phyloP scores from a whole-genome alignment of 2,888 invertebrate genomes.

The Leptodirus hochenwartii region DNA sequence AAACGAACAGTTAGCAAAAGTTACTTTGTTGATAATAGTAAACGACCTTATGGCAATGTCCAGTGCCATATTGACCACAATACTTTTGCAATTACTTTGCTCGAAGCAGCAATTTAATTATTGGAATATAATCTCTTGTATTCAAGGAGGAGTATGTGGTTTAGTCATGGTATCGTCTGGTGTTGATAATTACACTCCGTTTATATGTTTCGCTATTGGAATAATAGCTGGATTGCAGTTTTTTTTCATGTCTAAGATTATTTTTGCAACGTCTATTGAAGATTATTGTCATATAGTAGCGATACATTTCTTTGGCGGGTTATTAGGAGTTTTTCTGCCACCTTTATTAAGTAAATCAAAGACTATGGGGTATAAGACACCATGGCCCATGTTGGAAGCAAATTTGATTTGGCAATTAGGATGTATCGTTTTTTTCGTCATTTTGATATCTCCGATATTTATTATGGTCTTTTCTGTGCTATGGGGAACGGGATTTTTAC shows the following conservation, averaged over 20 bases:
- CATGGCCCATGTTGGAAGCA: too few relatives aligned
- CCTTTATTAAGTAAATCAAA: too few relatives aligned
- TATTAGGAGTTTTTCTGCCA: slow-evolving; percentile 20
- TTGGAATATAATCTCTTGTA: slow-evolving; percentile 22
- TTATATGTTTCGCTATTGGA: slow-evolving; percentile 17
- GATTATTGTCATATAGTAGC: slow-evolving; percentile 25
- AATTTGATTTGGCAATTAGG: too few relatives aligned
- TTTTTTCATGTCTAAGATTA: slow-evolving; percentile 16
- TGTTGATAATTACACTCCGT: slow-evolving; percentile 19
- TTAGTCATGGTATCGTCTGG: slow-evolving; percentile 21
- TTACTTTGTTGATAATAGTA: too few relatives aligned
- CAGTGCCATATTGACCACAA: slow-evolving; percentile 11
- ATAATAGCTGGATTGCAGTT: slow-evolving; percentile 17
- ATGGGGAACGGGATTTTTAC: slow-evolving; percentile 10
- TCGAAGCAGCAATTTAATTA: slow-evolving; percentile 20
- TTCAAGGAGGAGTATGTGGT: slow-evolving; percentile 23
- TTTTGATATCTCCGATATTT: slow-evolving; percentile 9
- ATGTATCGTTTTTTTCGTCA: slow-evolving; percentile 8
- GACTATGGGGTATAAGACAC: too few relatives aligned
- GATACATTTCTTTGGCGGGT: slow-evolving; percentile 20
- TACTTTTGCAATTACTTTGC: slow-evolving; percentile 13
- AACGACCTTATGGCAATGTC: slow-evolving; percentile 12
- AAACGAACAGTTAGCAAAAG: background rate
- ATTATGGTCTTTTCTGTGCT: slow-evolving; percentile 9
- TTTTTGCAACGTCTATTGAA: slow-evolving; percentile 21